Evolutionary conservation across 2,113 vertebrate genomes (phyloP).

Genomic region (Potamarius usumacintae): DNA sequence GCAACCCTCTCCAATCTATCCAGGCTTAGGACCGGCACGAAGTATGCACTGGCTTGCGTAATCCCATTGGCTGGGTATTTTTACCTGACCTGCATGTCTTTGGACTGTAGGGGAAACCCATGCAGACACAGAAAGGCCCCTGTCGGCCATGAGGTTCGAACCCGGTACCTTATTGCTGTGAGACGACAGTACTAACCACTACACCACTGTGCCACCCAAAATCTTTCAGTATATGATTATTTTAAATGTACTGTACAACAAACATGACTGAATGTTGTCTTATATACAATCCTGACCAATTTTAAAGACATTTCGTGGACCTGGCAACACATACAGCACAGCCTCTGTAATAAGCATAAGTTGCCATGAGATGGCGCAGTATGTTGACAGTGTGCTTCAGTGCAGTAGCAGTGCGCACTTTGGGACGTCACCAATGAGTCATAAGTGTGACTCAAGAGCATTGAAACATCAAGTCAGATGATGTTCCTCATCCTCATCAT

Average conservation of each 20-base stretch:
- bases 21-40: too few species aligned
- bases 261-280: not conserved
- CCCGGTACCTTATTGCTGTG: too few species aligned
- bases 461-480: constrained; percentile 19
- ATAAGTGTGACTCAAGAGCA: constrained; percentile 27
- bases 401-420: not conserved
- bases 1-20: too few species aligned
- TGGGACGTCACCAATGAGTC: constrained; percentile 21
- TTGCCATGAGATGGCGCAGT: not conserved
- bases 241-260: not conserved
- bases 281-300: not conserved
- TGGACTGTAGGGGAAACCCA: too few species aligned
- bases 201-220: too few species aligned
- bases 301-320: not conserved
- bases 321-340: not conserved
- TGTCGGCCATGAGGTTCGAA: too few species aligned
- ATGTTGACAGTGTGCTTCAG: not conserved
- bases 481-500: constrained; percentile 1
- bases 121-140: too few species aligned
- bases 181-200: too few species aligned
- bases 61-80: too few species aligned
- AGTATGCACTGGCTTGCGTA: too few species aligned
- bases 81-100: too few species aligned
- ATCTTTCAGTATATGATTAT: not conserved
- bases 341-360: not conserved